Conservation (phyloP, 1,140 invertebrate species). For the Xylocopa sonorina region DNA sequence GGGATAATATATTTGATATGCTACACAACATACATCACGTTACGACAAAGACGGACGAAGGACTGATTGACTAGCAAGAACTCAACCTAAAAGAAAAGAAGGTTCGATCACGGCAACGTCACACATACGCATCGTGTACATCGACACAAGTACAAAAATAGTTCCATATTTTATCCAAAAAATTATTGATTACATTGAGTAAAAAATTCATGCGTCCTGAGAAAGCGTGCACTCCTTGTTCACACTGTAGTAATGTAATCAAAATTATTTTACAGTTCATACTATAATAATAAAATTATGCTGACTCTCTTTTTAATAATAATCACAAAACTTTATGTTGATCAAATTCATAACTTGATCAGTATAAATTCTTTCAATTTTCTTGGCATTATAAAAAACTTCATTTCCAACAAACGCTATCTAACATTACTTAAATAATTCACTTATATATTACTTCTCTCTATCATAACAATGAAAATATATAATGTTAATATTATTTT, state of each 20-base stretch:
- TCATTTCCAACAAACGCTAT: neutral
- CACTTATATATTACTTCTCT: neutral
- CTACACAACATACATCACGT: too few species aligned
- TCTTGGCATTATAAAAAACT: neutral
- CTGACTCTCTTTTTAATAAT: neutral
- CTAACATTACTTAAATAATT: neutral
- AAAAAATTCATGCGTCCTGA: neutral
- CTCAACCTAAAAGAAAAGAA: too few species aligned
- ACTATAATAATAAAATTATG: neutral
- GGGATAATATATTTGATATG: too few species aligned
- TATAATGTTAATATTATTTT: neutral
- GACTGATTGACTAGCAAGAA: too few species aligned
- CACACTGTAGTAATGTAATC: neutral
- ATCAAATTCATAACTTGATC: neutral
- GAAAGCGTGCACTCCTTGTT: constrained; percentile 7
- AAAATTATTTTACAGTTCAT: constrained; percentile 1
- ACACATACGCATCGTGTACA: too few species aligned
- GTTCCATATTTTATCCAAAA: neutral
- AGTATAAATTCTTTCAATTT: neutral
- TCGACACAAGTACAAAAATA: too few species aligned
- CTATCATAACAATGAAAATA: too few species aligned
- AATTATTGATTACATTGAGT: neutral
- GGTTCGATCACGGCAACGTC: too few species aligned
- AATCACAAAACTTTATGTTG: neutral
- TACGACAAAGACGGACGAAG: too few species aligned